Evolutionary conservation across 2,113 vertebrate genomes (phyloP).

Genomic region (Clarias magur): DNA sequence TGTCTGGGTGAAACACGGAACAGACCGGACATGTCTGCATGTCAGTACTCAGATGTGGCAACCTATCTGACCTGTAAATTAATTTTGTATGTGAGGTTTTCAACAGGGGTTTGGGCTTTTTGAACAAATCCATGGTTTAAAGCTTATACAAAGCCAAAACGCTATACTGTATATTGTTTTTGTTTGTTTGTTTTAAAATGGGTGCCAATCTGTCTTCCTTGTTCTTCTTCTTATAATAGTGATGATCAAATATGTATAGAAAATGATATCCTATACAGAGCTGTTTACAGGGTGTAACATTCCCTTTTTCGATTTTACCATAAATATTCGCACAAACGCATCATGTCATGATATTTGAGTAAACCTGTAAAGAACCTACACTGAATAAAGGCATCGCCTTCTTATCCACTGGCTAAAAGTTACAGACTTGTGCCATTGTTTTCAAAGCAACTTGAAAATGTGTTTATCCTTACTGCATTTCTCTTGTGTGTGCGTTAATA

Average conservation of each 20-base stretch:
- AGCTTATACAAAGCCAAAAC: neutral
- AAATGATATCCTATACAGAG: neutral
- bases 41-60: neutral
- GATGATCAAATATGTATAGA: neutral
- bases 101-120: neutral
- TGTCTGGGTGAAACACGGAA: neutral
- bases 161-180: neutral
- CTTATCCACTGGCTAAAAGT: neutral
- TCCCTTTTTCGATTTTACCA: neutral
- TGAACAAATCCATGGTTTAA: neutral
- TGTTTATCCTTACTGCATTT: neutral
- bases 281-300: neutral
- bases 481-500: neutral
- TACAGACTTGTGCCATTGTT: neutral
- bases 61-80: neutral
- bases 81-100: neutral
- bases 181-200: neutral
- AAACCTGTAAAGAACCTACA: neutral
- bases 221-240: neutral
- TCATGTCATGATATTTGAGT: neutral
- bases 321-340: neutral
- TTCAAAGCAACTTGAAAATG: neutral
- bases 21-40: neutral
- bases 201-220: neutral
- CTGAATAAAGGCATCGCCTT: constrained; percentile 3